Conservation (phyloP, 2,888 invertebrate genomes). For the Lycia hirtaria region DNA sequence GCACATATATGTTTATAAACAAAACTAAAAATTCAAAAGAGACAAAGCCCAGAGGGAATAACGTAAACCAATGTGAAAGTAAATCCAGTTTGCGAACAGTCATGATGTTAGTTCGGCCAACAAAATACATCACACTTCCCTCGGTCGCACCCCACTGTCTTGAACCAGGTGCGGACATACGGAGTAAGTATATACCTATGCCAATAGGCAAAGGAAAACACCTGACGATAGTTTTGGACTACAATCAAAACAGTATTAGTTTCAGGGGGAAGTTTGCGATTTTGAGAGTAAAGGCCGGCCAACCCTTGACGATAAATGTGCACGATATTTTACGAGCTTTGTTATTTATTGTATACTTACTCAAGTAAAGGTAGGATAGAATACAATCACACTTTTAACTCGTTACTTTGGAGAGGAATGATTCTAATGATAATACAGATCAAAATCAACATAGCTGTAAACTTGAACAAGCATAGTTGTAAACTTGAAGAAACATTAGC, state of each 20-base stretch:
- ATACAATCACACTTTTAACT: too few relatives aligned
- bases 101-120: neutral
- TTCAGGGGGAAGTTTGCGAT: slow-evolving; percentile 2
- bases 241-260: slow-evolving; percentile 1
- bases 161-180: neutral
- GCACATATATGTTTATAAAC: neutral
- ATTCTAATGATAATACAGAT: too few relatives aligned
- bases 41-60: neutral
- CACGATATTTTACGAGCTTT: neutral
- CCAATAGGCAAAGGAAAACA: neutral
- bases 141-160: neutral
- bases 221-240: slow-evolving; percentile 13
- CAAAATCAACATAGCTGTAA: too few relatives aligned
- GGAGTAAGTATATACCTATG: neutral
- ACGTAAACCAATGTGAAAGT: neutral
- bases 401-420: too few relatives aligned
- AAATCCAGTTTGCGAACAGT: neutral
- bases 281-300: neutral
- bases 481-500: too few relatives aligned
- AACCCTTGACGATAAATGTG: too few relatives aligned
- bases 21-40: neutral
- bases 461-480: too few relatives aligned
- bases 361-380: too few relatives aligned
- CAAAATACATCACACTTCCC: slow-evolving; percentile 1
- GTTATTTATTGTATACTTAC: too few relatives aligned